Base-by-base conservation (phyloP, 1,140 invertebrate species). In the Uloborus diversus region DNA sequence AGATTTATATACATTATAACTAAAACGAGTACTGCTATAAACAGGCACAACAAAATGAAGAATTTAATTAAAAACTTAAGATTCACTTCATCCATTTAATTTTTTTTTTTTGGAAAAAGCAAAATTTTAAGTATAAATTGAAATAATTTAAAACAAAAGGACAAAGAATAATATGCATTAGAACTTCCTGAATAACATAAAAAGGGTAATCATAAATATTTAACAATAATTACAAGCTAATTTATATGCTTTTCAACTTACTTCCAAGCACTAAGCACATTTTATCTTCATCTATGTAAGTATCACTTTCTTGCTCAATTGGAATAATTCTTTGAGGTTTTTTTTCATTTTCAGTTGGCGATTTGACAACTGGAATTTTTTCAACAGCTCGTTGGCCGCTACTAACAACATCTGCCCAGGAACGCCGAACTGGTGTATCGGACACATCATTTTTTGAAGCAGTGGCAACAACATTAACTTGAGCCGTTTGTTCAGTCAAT, bases 351-450 rank as follows among this genome's bases (percentile, higher is more conserved):
- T 62, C 25, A 25, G 11, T 7, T 7, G 20, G n/a, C 27, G 47
- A 30, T 42, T 37, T 42, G 32, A 42, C 32, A 11, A 32, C 5
- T 64, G 59, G 32, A 32, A 56, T 27, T 28, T 20, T 53, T n/a
- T 37, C 28, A 0, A 3, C 23, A 13, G 59, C 13, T 37, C 33
- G 59, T 27, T 51, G 71, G 1, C 71, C 71, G 20, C 20, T 64
- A 27, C 59, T 62, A 2, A 75, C 71, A 51, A 75, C 25, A 35
- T 75, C 57, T 14, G 71, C 71, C 71, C 71, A 75, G 1, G 71
- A 75, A 23, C 71, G 69, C 7, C 14, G 25, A 1, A 20, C 69
- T 20, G 69, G 56, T 30, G 13, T 7, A 27, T 23, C 23, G 17
- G 51, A 13, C 3, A 14, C 9, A 20, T 37, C 14, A 9, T 17